These are phyloP conservation scores for Troglohyphantes excavatus DNA, from an alignment of 2,888 invertebrate species.

Conservation along the genomic window DNA sequence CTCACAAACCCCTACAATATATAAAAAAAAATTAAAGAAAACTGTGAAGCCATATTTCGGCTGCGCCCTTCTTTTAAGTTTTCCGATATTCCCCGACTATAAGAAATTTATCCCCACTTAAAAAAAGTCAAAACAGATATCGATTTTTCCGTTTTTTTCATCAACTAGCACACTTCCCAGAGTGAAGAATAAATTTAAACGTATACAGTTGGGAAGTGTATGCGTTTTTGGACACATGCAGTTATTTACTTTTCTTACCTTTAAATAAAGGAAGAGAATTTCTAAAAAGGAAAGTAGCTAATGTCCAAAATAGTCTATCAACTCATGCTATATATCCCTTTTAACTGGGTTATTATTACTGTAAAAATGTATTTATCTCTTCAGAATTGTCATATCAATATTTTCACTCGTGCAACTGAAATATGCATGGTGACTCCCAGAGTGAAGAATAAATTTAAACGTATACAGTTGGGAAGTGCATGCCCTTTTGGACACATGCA, in stretches of 20 bases:
- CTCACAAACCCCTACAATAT: constrained; percentile 40
- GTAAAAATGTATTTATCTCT: too few species aligned
- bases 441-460: constrained; percentile 74
- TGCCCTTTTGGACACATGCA: constrained; percentile 22
- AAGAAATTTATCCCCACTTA: constrained; percentile 77
- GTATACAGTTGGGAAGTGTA: constrained; percentile 12
- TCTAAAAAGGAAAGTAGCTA: constrained; percentile 17
- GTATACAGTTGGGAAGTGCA: constrained; percentile 11
- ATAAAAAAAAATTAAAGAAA: constrained; percentile 65
- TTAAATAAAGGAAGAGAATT: constrained; percentile 28
- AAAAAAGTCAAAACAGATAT: constrained; percentile 77
- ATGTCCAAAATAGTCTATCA: too few species aligned
- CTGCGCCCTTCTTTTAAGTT: constrained; percentile 43
- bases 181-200: constrained; percentile 74
- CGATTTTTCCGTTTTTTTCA: constrained; percentile 61
- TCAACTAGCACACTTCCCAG: constrained; percentile 38
- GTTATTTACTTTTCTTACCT: constrained; percentile 35
- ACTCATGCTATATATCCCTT: too few species aligned
- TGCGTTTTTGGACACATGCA: constrained; percentile 21
- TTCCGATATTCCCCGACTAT: constrained; percentile 76
- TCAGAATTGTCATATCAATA: too few species aligned
- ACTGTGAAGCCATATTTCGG: constrained; percentile 71
- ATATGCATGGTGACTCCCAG: too few species aligned
- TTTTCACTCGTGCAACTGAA: too few species aligned
- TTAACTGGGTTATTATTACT: too few species aligned